phyloP scores from a whole-genome alignment of 2,797 vertebrate genomes.

The Hylomyscus alleni region DNA sequence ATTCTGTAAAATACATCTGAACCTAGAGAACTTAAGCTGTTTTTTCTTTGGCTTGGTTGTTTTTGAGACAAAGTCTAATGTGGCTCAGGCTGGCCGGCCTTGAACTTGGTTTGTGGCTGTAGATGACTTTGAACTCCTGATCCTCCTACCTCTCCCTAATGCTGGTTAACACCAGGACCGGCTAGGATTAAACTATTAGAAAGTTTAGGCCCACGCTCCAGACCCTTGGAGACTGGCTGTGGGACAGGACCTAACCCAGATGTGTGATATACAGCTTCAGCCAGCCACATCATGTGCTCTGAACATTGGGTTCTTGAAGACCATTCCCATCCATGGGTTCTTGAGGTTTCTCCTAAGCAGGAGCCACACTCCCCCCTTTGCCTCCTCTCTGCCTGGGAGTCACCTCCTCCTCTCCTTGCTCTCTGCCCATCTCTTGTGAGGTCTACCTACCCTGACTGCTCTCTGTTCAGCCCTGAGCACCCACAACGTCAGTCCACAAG shows the following conservation, averaged over 20 bases:
- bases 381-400: not conserved
- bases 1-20: not conserved
- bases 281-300: rapidly evolving
- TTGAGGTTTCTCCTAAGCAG: not conserved
- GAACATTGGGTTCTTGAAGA: not conserved
- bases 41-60: not conserved
- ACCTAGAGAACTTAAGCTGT: not conserved
- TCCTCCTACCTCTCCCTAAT: not conserved
- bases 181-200: not conserved
- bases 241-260: not conserved
- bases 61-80: not conserved
- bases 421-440: not conserved
- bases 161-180: not conserved
- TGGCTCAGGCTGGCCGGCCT: not conserved
- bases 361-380: not conserved
- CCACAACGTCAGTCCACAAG: rapidly evolving
- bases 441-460: no score
- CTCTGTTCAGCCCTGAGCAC: not conserved
- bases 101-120: not conserved
- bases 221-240: not conserved
- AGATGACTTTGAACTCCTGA: not conserved
- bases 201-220: not conserved
- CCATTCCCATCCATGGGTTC: not conserved
- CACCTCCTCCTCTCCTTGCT: not conserved
- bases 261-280: not conserved